Evolutionary conservation across 2,797 vertebrate genomes (phyloP), one percentile per base, ranked within the genome.

Genomic region (Botia almorhae): DNA sequence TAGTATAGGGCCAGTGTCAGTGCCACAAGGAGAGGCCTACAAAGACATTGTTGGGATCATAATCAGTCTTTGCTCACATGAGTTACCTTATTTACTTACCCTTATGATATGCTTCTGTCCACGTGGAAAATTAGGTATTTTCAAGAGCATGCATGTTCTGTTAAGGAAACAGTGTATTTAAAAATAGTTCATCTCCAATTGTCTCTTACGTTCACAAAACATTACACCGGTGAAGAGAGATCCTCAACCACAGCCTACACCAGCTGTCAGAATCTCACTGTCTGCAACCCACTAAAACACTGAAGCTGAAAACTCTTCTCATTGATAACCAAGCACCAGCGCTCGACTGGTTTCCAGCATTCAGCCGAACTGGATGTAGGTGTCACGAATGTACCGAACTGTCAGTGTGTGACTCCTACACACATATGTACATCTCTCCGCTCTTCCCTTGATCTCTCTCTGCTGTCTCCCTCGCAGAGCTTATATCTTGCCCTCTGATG

Each of bases 341-440:
- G 6, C 14, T 33, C 13, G 23, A 33, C 33, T 67, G 39, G 60
- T 63, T 63, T 16, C 60, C 63, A 60, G 21, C 39, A 19, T 67
- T 17, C 12, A 33, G 12, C 23, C 75, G 8, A 67, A 69, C 23
- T 29, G 65, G 1, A 51, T 5, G 33, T 53, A 53, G 43, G n/a
- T 79, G 29, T 60, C 46, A 71, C 51, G 46, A 23, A 29, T 63
- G 33, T 43, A 1, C 26, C 4, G 65, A 12, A 53, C 23, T 78
- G 7, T 78, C 56, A 69, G n/a, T 69, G 26, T 14, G 68, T 0
- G 19, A 79, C 29, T 39, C 63, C 63, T 43, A 65, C 63, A 19
- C 33, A 39, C 63, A 39, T 43, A 65, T 65, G 63, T 65, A 64
- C 26, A 65, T 65, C 33, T 65, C 46, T 63, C 53, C 50, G 61